Evolutionary conservation across 2,888 invertebrate species (phyloP), one percentile per base, ranked within the genome.

Genomic region (Incurvaria masculella): DNA sequence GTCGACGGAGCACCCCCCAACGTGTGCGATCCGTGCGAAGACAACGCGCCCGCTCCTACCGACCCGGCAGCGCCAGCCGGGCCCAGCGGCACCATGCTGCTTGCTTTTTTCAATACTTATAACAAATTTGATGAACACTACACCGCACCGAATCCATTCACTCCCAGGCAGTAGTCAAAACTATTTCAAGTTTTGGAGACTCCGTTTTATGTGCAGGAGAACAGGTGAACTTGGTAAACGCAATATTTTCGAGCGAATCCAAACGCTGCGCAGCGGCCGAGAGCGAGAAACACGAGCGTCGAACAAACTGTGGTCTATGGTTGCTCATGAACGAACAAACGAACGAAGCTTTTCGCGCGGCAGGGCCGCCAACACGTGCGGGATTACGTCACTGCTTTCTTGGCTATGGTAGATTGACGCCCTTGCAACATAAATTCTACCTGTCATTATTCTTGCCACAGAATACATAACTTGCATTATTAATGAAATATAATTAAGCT

Each of bases 11-110:
- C 73, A n/a, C 6, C 6, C 33, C 33, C 33, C 14, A 33, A n/a
- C 11, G 33, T n/a, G 33, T 33, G 33, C 11, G 33, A 33, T 8
- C 33, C 14, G 33, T 33, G 33, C 14, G 33, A 33, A 11, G 33
- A 33, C 14, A 33, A 11, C 33, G 33, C 8, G 33, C 33, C 33
- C 4, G 23, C 23, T 33, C 33, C 33, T 11, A 33, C 33, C 11
- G 33, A n/a, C 4, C 33, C 33, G 33, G 33, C 33, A 33, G 33
- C 33, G 14, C 85, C 59, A 83, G 82, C 61, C 85, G 82, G 59
- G 85, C 86, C 86, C 67, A 87, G 79, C 64, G 87, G 87, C 76
- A 88, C 85, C 88, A 88, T 88, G 74, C 78, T 79, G 75, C 67
- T 33, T 33, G 11, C 10, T 23, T 23, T 23, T 23, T 6, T 23